Percentiles rank a stretch among this genome's conserved stretches.
phyloP scores from a whole-genome alignment of 2,113 vertebrate species.

The Anser cygnoides region DNA sequence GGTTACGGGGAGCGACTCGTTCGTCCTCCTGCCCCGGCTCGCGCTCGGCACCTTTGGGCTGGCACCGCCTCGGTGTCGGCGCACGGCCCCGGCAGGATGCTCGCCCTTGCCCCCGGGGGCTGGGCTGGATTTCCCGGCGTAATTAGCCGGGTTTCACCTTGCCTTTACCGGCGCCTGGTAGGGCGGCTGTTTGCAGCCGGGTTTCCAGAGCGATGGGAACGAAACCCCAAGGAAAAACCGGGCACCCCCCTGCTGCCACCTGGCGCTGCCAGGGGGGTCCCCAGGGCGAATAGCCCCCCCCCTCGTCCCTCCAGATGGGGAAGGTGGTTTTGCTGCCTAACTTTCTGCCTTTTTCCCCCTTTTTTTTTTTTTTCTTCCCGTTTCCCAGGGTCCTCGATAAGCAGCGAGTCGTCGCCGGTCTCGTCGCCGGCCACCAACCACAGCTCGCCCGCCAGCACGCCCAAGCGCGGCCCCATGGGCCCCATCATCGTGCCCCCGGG shows the following conservation, averaged over 20 bases:
- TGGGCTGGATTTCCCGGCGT: background rate
- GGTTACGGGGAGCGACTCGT: background rate
- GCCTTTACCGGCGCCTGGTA: background rate
- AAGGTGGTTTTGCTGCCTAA: fast-evolving
- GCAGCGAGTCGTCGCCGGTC: constrained; percentile 95
- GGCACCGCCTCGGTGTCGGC: background rate
- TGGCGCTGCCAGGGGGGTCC: background rate
- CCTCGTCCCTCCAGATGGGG: background rate
- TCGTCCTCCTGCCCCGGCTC: background rate
- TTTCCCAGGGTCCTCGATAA: constrained; percentile 93
- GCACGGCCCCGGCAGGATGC: background rate
- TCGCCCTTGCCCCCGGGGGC: background rate
- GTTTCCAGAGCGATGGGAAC: background rate
- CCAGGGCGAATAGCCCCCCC: fast-evolving
- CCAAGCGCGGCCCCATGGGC: constrained; percentile 94
- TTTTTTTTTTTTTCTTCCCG: background rate
- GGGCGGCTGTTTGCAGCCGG: background rate
- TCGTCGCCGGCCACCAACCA: constrained; percentile 98
- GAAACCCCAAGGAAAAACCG: background rate
- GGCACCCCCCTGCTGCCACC: background rate
- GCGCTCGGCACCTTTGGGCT: fast-evolving
- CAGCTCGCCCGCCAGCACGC: constrained; percentile 95
- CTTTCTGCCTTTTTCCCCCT: background rate
- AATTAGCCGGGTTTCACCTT: background rate
- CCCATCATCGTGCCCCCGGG: constrained; percentile 91